Evolutionary conservation across 2,888 invertebrate species (phyloP), one percentile per base, ranked within the genome.

Genomic region (Zhuqinia jingwanae): DNA sequence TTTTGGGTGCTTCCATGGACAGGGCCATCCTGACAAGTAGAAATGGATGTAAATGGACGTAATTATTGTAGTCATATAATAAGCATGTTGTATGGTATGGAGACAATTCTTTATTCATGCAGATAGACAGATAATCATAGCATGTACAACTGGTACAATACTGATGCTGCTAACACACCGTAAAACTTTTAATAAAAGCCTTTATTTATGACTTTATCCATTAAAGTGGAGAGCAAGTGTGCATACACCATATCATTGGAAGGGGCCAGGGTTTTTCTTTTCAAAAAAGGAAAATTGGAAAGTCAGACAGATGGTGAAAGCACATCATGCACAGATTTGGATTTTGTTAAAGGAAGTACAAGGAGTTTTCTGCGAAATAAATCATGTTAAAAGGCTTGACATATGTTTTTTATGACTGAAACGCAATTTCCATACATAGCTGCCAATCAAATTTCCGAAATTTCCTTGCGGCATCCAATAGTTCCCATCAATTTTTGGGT

Each of bases 181-280:
- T 70, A 70, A 70, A 70, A 47, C 25, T 50, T 50, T n/a, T 1
- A 70, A 50, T 50, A 68, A 20, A 3, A 13, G 22, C 22, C 42
- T 20, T 65, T 11, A 36, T 65, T 15, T 5, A 36, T 22, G 42
- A 8, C 65, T 65, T 53, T 17, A 17, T 53, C 17, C 17, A 53
- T 53, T 53, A 8, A 17, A 53, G 53, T 17, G 8, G 8, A 8
- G 8, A 36, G 36, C 36, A 3, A 6, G 5, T 8, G 36, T 36
- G n/a, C n/a, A n/a, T 36, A 6, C 36, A 36, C 8, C 36, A 36
- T n/a, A 5, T 58, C 8, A 25, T 25, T 5, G 53, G 36, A 36
- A 36, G 65, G 47, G 70, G 70, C 70, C 70, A 70, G 70, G 70
- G 70, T 70, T 70, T 70, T 50, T 70, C n/a, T n/a, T n/a, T n/a